phyloP scores from a whole-genome alignment of 1,140 invertebrate species.

The Hylyphantes graminicola region DNA sequence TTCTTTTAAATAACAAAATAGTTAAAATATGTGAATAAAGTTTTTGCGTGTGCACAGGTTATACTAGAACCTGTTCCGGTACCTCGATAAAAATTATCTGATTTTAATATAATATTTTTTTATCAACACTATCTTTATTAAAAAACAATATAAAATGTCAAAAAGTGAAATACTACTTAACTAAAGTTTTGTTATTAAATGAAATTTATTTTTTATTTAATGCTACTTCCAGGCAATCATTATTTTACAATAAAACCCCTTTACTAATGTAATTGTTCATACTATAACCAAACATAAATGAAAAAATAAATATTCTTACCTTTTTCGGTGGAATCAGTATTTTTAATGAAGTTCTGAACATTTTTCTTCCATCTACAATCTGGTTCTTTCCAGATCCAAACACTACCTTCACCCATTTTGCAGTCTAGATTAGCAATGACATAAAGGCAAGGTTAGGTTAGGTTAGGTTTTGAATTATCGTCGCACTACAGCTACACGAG shows the following conservation, averaged over 20 bases:
- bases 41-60: too few relatives aligned
- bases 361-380: conserved; percentile 14
- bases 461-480: too few relatives aligned
- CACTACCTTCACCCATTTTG: not conserved
- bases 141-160: too few relatives aligned
- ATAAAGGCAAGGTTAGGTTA: too few relatives aligned
- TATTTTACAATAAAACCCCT: not conserved
- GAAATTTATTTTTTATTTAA: not conserved
- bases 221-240: not conserved
- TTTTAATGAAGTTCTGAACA: conserved; percentile 2
- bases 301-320: not conserved
- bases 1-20: too few relatives aligned
- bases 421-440: too few relatives aligned
- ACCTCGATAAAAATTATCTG: too few relatives aligned
- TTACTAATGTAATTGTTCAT: not conserved
- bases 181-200: not conserved
- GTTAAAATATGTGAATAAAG: too few relatives aligned
- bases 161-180: not conserved
- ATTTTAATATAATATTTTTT: too few relatives aligned
- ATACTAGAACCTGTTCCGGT: too few relatives aligned
- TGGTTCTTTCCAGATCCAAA: conserved; percentile 36
- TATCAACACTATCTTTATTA: too few relatives aligned
- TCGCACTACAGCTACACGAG: too few relatives aligned
- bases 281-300: not conserved
- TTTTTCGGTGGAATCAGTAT: not conserved